A percentile compares a stretch with the other conserved stretches of the same genome.
These are phyloP conservation scores for Pammene aurita DNA, from an alignment of 2,888 invertebrate species.

Conservation along the genomic window DNA sequence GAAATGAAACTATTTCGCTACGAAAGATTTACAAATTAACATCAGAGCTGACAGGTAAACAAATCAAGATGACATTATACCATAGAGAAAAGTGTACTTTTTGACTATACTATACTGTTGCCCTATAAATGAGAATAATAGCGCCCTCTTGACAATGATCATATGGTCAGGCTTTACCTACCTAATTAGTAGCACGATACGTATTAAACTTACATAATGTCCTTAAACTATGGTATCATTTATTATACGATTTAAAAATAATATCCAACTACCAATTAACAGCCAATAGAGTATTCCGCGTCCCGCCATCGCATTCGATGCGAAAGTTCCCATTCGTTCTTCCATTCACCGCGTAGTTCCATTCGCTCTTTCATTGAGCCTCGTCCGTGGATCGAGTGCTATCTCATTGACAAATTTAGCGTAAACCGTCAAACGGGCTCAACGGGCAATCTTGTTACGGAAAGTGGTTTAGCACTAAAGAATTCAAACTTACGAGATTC, in stretches of 20 bases:
- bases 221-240: neutral
- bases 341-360: constrained; percentile 11
- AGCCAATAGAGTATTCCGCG: constrained; percentile 1
- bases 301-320: constrained; percentile 3
- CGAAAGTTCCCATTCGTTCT: constrained; percentile 16
- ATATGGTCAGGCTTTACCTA: no score
- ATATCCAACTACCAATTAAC: constrained; percentile 25
- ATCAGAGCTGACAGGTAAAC: no score
- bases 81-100: no score
- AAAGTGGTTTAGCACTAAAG: neutral
- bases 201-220: neutral
- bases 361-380: constrained; percentile 32
- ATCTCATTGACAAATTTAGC: constrained; percentile 45
- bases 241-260: neutral
- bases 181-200: no score
- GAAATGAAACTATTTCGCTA: no score
- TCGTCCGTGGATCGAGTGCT: constrained; percentile 39
- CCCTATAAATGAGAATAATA: no score
- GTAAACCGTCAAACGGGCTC: constrained; percentile 43
- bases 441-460: constrained; percentile 15
- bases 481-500: no score
- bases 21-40: no score
- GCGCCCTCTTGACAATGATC: no score
- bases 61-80: no score
- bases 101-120: no score